These are phyloP conservation scores for Ptychadena robeensis DNA, from an alignment of 2,797 vertebrate species.

Conservation along the genomic window DNA sequence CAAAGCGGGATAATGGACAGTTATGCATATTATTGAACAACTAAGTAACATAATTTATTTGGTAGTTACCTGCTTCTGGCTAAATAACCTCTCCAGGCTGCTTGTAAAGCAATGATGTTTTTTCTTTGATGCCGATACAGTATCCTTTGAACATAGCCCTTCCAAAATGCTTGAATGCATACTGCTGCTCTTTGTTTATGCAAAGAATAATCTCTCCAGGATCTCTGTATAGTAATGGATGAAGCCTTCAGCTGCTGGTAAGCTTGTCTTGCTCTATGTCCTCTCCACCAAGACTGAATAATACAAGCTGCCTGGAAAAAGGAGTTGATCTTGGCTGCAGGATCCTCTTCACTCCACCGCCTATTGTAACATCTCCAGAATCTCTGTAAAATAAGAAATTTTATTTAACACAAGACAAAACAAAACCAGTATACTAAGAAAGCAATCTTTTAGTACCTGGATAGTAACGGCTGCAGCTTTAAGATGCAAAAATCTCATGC, in stretches of 20 bases:
- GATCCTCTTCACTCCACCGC: conserved; percentile 64
- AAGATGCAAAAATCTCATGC: conserved; percentile 85
- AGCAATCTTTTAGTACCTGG: conserved; percentile 78
- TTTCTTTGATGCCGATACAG: conserved; percentile 72
- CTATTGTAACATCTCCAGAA: conserved; percentile 83
- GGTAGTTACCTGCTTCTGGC: conserved; percentile 83
- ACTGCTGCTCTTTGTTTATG: conserved; percentile 76
- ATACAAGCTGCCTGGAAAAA: conserved; percentile 77
- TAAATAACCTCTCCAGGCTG: conserved; percentile 79
- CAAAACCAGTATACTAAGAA: not conserved
- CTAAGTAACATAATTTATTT: not conserved
- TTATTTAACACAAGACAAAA: not conserved
- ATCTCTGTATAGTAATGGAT: conserved; percentile 84
- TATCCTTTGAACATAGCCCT: conserved; percentile 75
- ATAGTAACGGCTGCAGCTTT: conserved; percentile 81
- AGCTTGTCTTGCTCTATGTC: conserved; percentile 77
- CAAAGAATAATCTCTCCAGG: conserved; percentile 77
- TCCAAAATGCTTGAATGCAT: conserved; percentile 88
- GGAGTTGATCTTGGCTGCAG: conserved; percentile 64
- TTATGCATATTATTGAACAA: not conserved
- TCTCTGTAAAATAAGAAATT: conserved; percentile 72
- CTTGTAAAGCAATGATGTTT: conserved; percentile 80
- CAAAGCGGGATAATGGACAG: no score
- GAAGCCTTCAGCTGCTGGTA: conserved; percentile 81
- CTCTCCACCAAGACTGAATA: conserved; percentile 88